Evolutionary conservation across 2,888 invertebrate genomes (phyloP), one percentile per base, ranked within the genome.

Genomic region (Maniola hyperantus): DNA sequence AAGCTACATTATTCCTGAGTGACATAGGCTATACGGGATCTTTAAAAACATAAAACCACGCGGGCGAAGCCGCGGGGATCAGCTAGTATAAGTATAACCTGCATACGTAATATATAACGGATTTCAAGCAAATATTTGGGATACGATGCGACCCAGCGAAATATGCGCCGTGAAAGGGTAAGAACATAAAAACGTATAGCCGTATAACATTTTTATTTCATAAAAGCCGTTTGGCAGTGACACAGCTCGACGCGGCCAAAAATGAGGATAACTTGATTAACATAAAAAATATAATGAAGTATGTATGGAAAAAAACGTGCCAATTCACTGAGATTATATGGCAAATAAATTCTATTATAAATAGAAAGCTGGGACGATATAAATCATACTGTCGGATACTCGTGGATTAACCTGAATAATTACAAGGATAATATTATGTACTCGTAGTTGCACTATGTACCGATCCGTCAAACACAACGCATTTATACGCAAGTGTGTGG

Each of bases 201-300:
- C 54, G 0, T 20, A 26, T 34, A 54, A 54, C 34, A 48, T 50
- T 50, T 50, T 61, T 61, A 50, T 61, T 50, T 61, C 36, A 61
- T 39, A 39, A 15, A 61, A 36, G 36, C 60, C 18, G 48, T 61
- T 61, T 61, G 61, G 61, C 61, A 61, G 39, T 61, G 50, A 51
- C 50, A 50, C 18, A 20, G 61, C 13, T 39, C 13, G 20, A 11
- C 46, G 36, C 36, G 36, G 61, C 61, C 61, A 61, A 61, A 60
- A 50, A 36, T 39, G 36, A 39, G 61, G 51, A 61, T 50, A 51
- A 51, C 51, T 51, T 50, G 39, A 61, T 61, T 61, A 61, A 50
- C 61, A 61, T 61, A 61, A 48, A 33, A 33, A 15, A 33, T 59
- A 59, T 59, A 48, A 34, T 48, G 34, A 46, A 59, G 26, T 34